These are phyloP conservation scores for Crotalus horridus DNA, from an alignment of 2,113 vertebrate species.

Conservation along the genomic window DNA sequence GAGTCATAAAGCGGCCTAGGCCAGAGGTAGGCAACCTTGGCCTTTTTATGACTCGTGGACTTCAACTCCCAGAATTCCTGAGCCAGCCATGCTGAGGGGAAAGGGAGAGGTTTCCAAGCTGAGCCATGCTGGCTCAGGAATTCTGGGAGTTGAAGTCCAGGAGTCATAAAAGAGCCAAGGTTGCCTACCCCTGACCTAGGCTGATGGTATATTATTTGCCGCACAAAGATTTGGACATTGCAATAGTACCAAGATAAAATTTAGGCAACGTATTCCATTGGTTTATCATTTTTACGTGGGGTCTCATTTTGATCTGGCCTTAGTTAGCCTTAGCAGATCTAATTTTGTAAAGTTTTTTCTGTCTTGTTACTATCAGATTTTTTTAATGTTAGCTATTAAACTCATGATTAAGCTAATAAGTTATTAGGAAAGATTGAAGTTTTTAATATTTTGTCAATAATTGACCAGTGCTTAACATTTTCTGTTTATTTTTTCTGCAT, in stretches of 20 bases:
- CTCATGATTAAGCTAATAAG: not conserved
- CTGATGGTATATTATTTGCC: not conserved
- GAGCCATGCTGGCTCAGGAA: no score
- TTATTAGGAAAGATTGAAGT: not conserved
- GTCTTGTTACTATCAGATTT: not conserved
- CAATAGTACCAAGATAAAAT: not conserved
- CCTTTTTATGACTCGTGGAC: no score
- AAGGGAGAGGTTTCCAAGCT: no score
- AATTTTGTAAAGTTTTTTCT: not conserved
- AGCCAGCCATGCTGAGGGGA: no score
- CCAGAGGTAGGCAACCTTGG: no score
- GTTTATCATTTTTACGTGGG: not conserved
- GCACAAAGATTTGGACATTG: not conserved
- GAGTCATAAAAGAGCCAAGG: no score
- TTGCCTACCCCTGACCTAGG: no score
- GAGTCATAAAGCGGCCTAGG: no score
- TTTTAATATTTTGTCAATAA: not conserved
- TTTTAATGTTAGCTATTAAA: not conserved
- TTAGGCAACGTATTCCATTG: not conserved
- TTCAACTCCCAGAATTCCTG: no score
- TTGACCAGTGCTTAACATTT: not conserved
- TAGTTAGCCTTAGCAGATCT: not conserved
- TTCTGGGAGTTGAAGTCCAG: no score
- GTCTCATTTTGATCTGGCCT: not conserved
- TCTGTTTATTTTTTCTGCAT: not conserved